Base-by-base conservation (phyloP, 2,113 vertebrate genomes). In the Nesogale talazaci region DNA sequence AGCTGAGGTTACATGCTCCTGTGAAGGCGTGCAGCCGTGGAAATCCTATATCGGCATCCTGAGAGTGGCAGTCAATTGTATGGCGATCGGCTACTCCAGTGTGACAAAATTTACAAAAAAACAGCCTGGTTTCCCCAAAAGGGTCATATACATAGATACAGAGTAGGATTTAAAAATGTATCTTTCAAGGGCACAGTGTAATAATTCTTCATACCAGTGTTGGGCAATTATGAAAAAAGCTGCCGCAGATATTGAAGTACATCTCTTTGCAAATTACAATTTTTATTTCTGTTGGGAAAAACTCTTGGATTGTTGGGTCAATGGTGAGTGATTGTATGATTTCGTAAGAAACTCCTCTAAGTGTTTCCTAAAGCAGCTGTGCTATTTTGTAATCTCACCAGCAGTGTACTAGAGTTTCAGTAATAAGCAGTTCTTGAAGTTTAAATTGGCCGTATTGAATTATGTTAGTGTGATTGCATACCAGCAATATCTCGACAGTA, bases 361-460 rank as follows among this genome's bases (percentile, higher is more conserved):
- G 31, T 82, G 3, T 92, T 94, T 78, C 82, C 77, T 83, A 69
- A 69, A 79, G 36, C 27, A 76, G 23, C 70, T 83, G 22, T 76
- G 46, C 56, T 25, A 22, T 79, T 80, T 89, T 94, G 40, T 40
- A 22, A 86, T 83, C 14, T 46, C 7, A 46, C 11, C 19, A 38
- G 34, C 25, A 74, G 5, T 93, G 23, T 40, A 59, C 27, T 67
- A 63, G 70, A 76, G 59, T 79, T 87, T 17, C 23, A 81, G 52
- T 93, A 79, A 65, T 72, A 93, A 89, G 78, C 57, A 34, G 1
- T 72, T 93, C 3, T 20, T 92, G 40, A 91, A 86, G 57, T 78
- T 93, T 85, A 65, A 94, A 56, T 63, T 77, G 65, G 36, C 31
- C 63, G 0, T 57, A 63, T 75, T 67, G 86, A 81, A 75, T 93